Evolutionary conservation across 2,113 vertebrate species (phyloP).

Genomic region (Copsychus sechellarum): DNA sequence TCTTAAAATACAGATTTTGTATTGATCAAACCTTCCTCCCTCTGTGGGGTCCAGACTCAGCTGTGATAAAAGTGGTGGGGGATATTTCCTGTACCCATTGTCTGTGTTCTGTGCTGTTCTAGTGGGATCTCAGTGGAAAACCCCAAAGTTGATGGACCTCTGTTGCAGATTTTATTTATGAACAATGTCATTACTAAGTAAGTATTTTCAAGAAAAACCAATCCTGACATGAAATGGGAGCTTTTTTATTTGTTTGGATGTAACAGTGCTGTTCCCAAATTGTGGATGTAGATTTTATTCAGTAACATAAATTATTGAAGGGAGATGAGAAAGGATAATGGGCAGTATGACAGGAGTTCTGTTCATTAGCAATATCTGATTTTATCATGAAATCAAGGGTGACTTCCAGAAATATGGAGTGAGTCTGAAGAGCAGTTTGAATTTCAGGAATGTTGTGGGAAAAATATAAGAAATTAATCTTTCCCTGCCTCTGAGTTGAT

Average conservation of each 20-base stretch:
- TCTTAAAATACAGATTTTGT: not conserved
- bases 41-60: not conserved
- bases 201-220: constrained; percentile 58
- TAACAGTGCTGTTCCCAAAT: not conserved
- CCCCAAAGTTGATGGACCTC: constrained; percentile 86
- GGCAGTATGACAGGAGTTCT: not conserved
- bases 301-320: not conserved
- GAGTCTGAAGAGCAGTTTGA: not conserved
- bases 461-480: not conserved
- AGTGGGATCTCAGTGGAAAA: constrained; percentile 86
- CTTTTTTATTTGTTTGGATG: not conserved
- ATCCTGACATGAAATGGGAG: not conserved
- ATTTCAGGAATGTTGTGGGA: not conserved
- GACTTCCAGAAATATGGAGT: not conserved
- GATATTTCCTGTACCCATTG: not conserved
- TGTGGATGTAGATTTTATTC: not conserved
- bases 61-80: not conserved
- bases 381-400: not conserved
- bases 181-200: constrained; percentile 97
- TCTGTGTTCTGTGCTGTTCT: constrained; percentile 34
- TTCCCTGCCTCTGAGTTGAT: not conserved
- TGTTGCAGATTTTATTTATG: constrained; percentile 91
- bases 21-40: not conserved
- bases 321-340: not conserved
- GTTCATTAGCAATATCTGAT: not conserved